phyloP scores from a whole-genome alignment of 2,888 invertebrate species.

The Marronus borbonicus region DNA sequence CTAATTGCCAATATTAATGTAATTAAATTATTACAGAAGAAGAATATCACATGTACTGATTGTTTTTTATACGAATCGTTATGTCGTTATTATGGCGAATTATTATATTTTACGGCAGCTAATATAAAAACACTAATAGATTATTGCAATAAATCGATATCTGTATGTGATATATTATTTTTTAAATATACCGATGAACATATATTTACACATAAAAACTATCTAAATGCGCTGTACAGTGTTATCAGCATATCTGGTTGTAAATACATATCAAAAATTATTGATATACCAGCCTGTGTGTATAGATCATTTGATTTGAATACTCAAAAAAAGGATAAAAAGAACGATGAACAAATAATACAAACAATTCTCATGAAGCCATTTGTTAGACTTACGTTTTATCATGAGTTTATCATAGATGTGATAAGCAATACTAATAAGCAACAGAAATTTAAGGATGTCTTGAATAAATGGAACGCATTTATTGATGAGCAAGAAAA shows the following conservation, averaged over 20 bases:
- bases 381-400: slow-evolving; percentile 75
- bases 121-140: slow-evolving; percentile 81
- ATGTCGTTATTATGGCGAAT: slow-evolving; percentile 79
- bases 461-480: slow-evolving; percentile 76
- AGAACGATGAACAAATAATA: slow-evolving; percentile 74
- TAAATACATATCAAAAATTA: slow-evolving; percentile 76
- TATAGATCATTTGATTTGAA: slow-evolving; percentile 61
- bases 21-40: slow-evolving; percentile 78
- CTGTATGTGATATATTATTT: slow-evolving; percentile 79
- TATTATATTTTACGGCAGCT: slow-evolving; percentile 79
- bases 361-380: slow-evolving; percentile 77
- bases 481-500: slow-evolving; percentile 77
- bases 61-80: slow-evolving; percentile 77
- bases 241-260: slow-evolving; percentile 82
- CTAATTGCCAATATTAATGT: slow-evolving; percentile 76
- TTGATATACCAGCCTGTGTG: slow-evolving; percentile 74
- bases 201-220: slow-evolving; percentile 80
- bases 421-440: slow-evolving; percentile 70
- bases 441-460: slow-evolving; percentile 74
- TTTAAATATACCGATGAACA: slow-evolving; percentile 82
- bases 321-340: slow-evolving; percentile 66
- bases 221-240: slow-evolving; percentile 81
- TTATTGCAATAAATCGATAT: slow-evolving; percentile 78
- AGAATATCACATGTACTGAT: slow-evolving; percentile 73
- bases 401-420: slow-evolving; percentile 76